A percentile compares a stretch with the other conserved stretches of the same genome.
phyloP scores from a whole-genome alignment of 2,888 invertebrate genomes.

The Asteroscopus sphinx region DNA sequence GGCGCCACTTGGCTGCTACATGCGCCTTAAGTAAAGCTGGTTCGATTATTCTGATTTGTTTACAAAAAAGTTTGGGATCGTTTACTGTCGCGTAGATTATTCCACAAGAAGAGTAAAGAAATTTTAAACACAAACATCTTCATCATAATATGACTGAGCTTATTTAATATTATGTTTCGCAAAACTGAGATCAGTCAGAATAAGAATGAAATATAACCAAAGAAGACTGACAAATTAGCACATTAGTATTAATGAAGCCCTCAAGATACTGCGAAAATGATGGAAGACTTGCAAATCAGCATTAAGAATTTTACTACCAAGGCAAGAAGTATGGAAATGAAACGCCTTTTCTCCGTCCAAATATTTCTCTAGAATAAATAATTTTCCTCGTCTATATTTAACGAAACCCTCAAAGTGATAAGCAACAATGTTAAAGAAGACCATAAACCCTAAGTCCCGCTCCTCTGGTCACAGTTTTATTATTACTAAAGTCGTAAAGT shows the following conservation, averaged over 20 bases:
- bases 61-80: no score
- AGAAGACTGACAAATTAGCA: conserved; percentile 34
- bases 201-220: conserved; percentile 5
- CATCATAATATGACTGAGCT: no score
- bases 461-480: conserved; percentile 64
- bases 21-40: no score
- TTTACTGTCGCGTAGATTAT: no score
- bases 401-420: conserved; percentile 43
- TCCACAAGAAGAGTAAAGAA: no score
- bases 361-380: conserved; percentile 46
- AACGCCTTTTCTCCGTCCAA: conserved; percentile 29
- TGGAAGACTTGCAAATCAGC: conserved; percentile 49
- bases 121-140: no score
- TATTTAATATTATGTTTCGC: no score
- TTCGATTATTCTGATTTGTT: no score
- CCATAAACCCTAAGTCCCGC: conserved; percentile 63
- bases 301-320: conserved; percentile 38
- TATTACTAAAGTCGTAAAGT: conserved; percentile 66
- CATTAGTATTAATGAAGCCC: conserved; percentile 40
- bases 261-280: conserved; percentile 39
- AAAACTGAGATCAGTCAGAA: not conserved
- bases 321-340: conserved; percentile 47
- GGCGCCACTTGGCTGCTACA: no score
- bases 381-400: conserved; percentile 38
- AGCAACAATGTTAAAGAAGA: conserved; percentile 50